Conservation (phyloP, 2,113 vertebrate species). For the Hylia prasina region DNA sequence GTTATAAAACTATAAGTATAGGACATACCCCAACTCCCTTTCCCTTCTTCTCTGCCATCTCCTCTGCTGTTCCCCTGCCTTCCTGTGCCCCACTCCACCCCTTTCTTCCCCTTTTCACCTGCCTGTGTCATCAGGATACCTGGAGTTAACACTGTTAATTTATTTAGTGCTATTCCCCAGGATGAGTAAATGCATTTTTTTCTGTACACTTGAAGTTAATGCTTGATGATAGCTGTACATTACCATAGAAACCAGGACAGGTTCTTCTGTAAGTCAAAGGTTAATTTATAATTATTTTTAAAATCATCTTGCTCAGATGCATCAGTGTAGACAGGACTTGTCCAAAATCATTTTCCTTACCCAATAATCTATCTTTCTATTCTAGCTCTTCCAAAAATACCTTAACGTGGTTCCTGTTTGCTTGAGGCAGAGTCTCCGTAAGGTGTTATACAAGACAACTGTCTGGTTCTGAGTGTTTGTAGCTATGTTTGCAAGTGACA, state of each 20-base stretch:
- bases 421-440: constrained; percentile 30
- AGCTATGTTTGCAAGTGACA: constrained; percentile 59
- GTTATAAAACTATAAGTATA: background rate
- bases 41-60: background rate
- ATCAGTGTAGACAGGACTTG: background rate
- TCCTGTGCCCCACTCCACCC: background rate
- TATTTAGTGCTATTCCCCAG: constrained; percentile 20
- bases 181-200: constrained; percentile 29
- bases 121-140: background rate
- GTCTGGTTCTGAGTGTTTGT: constrained; percentile 39
- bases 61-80: background rate
- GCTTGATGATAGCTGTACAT: constrained; percentile 27
- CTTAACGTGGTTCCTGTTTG: background rate
- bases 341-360: background rate
- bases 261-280: constrained; percentile 46
- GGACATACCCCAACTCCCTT: background rate
- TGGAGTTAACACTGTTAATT: constrained; percentile 8
- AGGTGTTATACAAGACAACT: constrained; percentile 58
- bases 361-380: background rate
- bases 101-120: background rate
- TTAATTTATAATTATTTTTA: constrained; percentile 34
- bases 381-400: background rate
- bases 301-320: background rate
- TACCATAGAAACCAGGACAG: constrained; percentile 61
- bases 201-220: background rate